Evolutionary conservation across 2,797 vertebrate genomes (phyloP), one percentile per base, ranked within the genome.

Genomic region (Onychomys arenicola): DNA sequence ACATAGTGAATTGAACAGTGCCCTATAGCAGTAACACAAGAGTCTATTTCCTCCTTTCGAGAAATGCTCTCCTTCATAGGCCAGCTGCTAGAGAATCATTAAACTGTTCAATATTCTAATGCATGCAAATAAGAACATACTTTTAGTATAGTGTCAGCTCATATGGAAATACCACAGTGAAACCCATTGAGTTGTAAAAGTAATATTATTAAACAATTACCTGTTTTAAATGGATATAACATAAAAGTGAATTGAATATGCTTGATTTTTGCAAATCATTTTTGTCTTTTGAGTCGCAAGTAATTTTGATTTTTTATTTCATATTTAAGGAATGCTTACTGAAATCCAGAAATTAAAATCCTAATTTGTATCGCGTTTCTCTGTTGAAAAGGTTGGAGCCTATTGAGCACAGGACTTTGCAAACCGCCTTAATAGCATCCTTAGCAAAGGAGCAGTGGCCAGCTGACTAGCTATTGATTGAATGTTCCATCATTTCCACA

Each of bases 381-480:
- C 94, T 91, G 94, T 46, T 96, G 85, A 91, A 37, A 95, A 25
- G 17, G 67, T 97, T 95, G 43, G 81, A 32, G 84, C 90, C 80
- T 91, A 59, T 16, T 92, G 91, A 96, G 91, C 73, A 94, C 4
- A 40, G 49, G 65, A 78, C 84, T 93, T 90, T 63, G 59, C 29
- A 96, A 98, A 97, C 27, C 13, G 94, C 23, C 75, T 95, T 93
- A 97, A 97, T 97, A 98, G 91, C 85, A 94, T 96, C 90, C 93
- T 98, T 97, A 97, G 95, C 92, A 91, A 96, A 97, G 92, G 91
- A 95, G 89, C 77, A 96, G 88, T 97, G 34, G 82, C 96, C 97
- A 98, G 96, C 96, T 97, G 97, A 98, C 97, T 85, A 95, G 92
- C 65, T 97, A 98, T 98, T 98, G 97, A 97, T 97, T 97, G 97